Base-by-base conservation (phyloP, 1,140 invertebrate genomes). In the Brachionus calyciflorus region DNA sequence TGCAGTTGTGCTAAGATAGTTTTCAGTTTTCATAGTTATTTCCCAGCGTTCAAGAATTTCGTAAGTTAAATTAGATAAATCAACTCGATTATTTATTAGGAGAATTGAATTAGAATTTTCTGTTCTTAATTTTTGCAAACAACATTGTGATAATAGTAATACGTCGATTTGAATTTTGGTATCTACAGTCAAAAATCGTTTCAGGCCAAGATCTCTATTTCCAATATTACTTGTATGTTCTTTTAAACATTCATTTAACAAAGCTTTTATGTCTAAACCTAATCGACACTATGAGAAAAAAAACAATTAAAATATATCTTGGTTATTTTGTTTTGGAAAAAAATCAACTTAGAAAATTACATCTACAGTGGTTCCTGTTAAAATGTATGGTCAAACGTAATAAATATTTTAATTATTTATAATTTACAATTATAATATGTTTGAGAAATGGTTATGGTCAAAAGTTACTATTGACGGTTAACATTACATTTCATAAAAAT, bases 1-100 rank as follows among this genome's bases (percentile, higher is more conserved):
- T 44, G 41, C 40, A 21, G 21, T 44, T 10, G 12, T 19, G 44
- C 17, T 65, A 10, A 12, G n/a, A 44, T 65, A 24, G 5, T 65
- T 44, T 44, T 65, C 60, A 44, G 17, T 65, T 19, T 21, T 21
- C 60, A 65, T 65, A 44, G 41, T 65, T 14, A 65, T 65, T 44
- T 41, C 19, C 60, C 60, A 65, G 10, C 37, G 40, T 44, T 65
- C 60, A 24, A 65, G 21, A 12, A 65, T 5, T 12, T 65, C 60
- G 44, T 24, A 65, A 44, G 37, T 65, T 44, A 46, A 44, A 44
- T 41, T 26, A 4, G 6, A 3, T 14, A 44, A 3, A 7, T 6
- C 7, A 9, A 14, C 2, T 65, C 24, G 37, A 14, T 65, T 44
- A 21, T 65, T 44, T 2, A 24, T 17, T 19, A 65, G 24, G 12